Percentiles rank a stretch among this genome's conserved stretches.
These are phyloP conservation scores for Catocala fraxini DNA, from an alignment of 2,888 invertebrate species.

Conservation along the genomic window DNA sequence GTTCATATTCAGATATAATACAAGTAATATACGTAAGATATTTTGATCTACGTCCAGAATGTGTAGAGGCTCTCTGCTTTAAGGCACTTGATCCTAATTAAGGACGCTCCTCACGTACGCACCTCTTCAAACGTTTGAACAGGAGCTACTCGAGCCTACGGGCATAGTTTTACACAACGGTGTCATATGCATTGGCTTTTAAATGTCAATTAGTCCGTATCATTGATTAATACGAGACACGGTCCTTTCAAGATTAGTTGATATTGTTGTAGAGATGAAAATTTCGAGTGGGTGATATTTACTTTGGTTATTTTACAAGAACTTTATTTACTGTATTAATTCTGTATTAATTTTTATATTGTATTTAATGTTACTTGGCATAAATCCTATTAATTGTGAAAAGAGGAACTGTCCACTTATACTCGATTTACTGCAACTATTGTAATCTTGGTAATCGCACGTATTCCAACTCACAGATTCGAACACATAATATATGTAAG, in stretches of 20 bases:
- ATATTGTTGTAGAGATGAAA: not conserved
- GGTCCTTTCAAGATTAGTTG: not conserved
- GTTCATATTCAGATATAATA: slow-evolving; percentile 27
- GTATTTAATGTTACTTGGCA: too few species aligned
- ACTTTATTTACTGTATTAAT: too few species aligned
- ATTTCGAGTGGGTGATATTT: not conserved
- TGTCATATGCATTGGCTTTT: slow-evolving; percentile 26
- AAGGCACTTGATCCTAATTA: slow-evolving; percentile 70
- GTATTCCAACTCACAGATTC: too few species aligned
- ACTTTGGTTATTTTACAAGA: too few species aligned
- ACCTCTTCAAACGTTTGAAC: slow-evolving; percentile 68
- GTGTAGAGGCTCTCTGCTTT: slow-evolving; percentile 39
- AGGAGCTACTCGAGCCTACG: slow-evolving; percentile 52
- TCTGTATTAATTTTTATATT: too few species aligned
- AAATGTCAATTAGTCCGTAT: slow-evolving; percentile 17
- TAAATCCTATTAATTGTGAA: too few species aligned
- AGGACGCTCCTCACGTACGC: slow-evolving; percentile 68
- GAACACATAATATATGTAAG: too few species aligned
- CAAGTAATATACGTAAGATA: slow-evolving; percentile 41
- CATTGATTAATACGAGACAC: slow-evolving; percentile 2
- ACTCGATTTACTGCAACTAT: too few species aligned
- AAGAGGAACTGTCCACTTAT: too few species aligned
- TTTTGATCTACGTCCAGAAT: slow-evolving; percentile 35
- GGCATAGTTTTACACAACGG: slow-evolving; percentile 36
- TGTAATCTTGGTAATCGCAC: too few species aligned